Evolutionary conservation across 2,888 invertebrate genomes (phyloP), one percentile per base, ranked within the genome.

Genomic region (Salticus scenicus): DNA sequence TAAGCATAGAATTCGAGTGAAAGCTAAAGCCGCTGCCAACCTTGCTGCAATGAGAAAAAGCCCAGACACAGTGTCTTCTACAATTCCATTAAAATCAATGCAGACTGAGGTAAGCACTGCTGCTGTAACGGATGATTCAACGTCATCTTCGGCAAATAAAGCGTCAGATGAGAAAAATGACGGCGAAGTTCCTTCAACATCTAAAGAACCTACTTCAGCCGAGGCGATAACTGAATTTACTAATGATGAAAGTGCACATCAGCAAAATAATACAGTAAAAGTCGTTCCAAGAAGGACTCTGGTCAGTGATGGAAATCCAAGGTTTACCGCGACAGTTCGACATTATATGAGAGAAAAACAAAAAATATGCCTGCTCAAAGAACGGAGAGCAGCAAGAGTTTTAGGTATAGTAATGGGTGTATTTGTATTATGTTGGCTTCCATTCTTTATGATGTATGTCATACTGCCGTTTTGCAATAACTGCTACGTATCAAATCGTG

Each of bases 371-470:
- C 91, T 98, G 88, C 97, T 97, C 0, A 96, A 98, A 90, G 99
- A 99, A 91, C 93, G 98, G 78, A 94, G 98, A 51, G 98, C 98
- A 0, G 98, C 98, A 0, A 93, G 98, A 75, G 98, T 98, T 0
- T 93, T 99, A 1, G 98, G 98, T 28, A 98, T 99, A 78, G 98
- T 99, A 82, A 98, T 99, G 95, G 98, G 98, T 7, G 98, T 98
- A 0, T 99, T 99, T 91, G 97, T 98, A 71, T 94, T 98, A 12
- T 98, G 98, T 91, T 99, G 98, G 99, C 93, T 98, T 87, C 99
- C 99, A 2, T 99, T 99, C 92, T 99, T 98, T 92, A 94, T 98
- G 47, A 96, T 98, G 94, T 98, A 98, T 91, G 95, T 98, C 70
- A 96, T 97, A 87, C 93, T 96, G 89, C 97, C 98, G 2, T 98